phyloP scores from a whole-genome alignment of 2,797 vertebrate genomes.

The Clarias laeviceps region DNA sequence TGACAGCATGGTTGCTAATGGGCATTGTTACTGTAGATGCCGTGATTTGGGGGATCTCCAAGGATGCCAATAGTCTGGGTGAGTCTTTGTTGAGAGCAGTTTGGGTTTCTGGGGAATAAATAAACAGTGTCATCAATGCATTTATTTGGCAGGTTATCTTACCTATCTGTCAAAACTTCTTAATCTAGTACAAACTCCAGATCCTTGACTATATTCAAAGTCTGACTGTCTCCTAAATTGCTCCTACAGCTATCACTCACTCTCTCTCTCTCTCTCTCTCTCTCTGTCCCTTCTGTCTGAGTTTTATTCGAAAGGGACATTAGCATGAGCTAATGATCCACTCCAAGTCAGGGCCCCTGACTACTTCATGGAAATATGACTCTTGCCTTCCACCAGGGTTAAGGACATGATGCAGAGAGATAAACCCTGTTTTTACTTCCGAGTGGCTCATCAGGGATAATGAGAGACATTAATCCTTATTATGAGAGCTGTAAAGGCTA shows the following conservation, averaged over 20 bases:
- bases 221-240: slow-evolving; percentile 9
- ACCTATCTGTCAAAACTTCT: not conserved
- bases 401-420: slow-evolving; percentile 35
- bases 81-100: not conserved
- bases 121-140: slow-evolving; percentile 2
- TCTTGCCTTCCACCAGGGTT: slow-evolving; percentile 8
- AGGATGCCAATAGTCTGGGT: not conserved
- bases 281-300: slow-evolving; percentile 20
- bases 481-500: slow-evolving; percentile 10
- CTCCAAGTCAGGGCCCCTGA: slow-evolving; percentile 1
- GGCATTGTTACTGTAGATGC: not conserved
- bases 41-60: not conserved
- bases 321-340: slow-evolving; percentile 39
- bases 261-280: slow-evolving; percentile 33
- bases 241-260: slow-evolving; percentile 15
- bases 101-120: not conserved
- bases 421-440: slow-evolving; percentile 31
- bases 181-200: not conserved
- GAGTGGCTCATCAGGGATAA: slow-evolving; percentile 22
- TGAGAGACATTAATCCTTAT: slow-evolving; percentile 36
- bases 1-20: not conserved
- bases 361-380: slow-evolving; percentile 17
- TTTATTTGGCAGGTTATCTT: slow-evolving; percentile 15
- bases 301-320: slow-evolving; percentile 29
- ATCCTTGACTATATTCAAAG: not conserved